Base-by-base conservation (phyloP, 2,888 invertebrate genomes). In the Bhutanitis thaidina region DNA sequence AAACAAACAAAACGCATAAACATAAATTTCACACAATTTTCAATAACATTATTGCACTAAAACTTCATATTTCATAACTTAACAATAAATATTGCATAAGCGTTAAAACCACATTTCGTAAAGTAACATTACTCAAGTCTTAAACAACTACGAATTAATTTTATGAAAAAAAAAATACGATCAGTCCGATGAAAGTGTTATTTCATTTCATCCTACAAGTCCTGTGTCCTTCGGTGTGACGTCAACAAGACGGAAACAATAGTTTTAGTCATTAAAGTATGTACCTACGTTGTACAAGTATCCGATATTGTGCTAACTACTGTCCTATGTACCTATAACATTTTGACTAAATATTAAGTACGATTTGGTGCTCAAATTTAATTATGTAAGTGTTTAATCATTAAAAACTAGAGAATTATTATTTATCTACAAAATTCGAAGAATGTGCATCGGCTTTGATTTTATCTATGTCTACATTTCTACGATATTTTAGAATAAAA, bases 341-440 rank as follows among this genome's bases (percentile, higher is more conserved):
- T 83, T 86, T 87, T 88, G 80, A 83, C 85, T 88, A 87, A 87
- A 83, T 80, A 86, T 85, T 88, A 89, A 89, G 88, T 89, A 89
- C 88, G 81, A 88, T 88, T 89, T 88, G 88, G 88, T 89, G 88
- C 88, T 89, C 88, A 83, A 85, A 81, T 79, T 80, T 78, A 75
- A 79, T 83, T 77, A 83, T 80, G 80, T 84, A 82, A 78, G 84
- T 85, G 85, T 84, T 20, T 81, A 75, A 74, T 79, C 57, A 65
- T 69, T 70, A 77, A 80, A 76, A 75, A 77, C 77, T 83, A 82
- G 70, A 70, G 66, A 74, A 74, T 66, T 77, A 77, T 79, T 80
- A 80, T 81, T 85, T 85, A 86, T 80, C 85, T 85, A 87, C 82
- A 83, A 73, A 79, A 62, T 76, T 76, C 65, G 69, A 81, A 82